These are phyloP conservation scores for Lonchura striata DNA, from an alignment of 2,113 vertebrate species.

Conservation along the genomic window DNA sequence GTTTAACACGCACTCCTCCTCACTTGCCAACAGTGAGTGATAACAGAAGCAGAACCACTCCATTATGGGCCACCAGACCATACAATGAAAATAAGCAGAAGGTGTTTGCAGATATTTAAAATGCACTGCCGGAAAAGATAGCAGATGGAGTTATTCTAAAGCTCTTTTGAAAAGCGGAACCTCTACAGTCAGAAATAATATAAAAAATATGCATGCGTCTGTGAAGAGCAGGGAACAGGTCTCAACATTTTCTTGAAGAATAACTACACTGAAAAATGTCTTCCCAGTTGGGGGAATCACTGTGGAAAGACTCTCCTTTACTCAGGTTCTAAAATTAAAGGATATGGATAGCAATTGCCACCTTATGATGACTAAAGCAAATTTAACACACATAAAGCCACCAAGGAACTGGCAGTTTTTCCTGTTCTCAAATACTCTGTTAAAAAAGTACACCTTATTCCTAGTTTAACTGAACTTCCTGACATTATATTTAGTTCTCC, in stretches of 20 bases:
- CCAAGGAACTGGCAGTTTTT: background rate
- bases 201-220: background rate
- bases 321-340: background rate
- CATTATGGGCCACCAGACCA: background rate
- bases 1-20: background rate
- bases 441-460: background rate
- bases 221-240: background rate
- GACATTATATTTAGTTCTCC: background rate
- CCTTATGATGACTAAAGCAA: background rate
- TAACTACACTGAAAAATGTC: background rate
- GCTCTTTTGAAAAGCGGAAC: background rate
- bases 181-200: background rate
- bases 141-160: background rate
- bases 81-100: slow-evolving; percentile 12
- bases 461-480: background rate
- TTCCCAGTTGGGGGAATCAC: background rate
- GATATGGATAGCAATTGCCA: background rate
- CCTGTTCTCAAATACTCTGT: background rate
- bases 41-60: background rate
- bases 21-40: background rate
- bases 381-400: background rate
- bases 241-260: background rate
- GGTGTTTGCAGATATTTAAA: background rate
- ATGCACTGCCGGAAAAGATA: background rate
- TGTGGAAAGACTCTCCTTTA: background rate